Percentiles rank a stretch among this genome's conserved stretches.
These are phyloP conservation scores for Acrobasis suavella DNA, from an alignment of 2,888 invertebrate genomes.

Conservation along the genomic window DNA sequence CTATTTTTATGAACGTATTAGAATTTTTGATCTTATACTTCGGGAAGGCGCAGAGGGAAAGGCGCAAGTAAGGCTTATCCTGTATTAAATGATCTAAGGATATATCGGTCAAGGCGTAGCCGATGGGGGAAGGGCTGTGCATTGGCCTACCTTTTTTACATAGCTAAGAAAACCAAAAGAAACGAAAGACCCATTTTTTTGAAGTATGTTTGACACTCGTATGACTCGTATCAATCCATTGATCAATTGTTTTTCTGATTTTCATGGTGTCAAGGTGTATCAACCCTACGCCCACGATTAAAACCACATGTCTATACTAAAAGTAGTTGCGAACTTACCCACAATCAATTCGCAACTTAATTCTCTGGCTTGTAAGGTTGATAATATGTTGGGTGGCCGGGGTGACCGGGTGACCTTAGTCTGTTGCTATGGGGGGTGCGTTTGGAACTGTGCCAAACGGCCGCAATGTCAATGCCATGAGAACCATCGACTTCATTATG, in stretches of 20 bases:
- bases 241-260: not conserved
- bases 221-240: not conserved
- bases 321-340: not conserved
- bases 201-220: too few relatives aligned
- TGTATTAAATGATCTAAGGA: too few relatives aligned
- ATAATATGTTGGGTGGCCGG: not conserved
- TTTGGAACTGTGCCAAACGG: conserved; percentile 10
- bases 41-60: too few relatives aligned
- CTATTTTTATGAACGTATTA: too few relatives aligned
- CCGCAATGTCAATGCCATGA: conserved; percentile 15
- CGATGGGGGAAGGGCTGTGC: too few relatives aligned
- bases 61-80: too few relatives aligned
- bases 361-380: not conserved
- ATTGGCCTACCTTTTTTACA: too few relatives aligned
- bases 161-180: too few relatives aligned
- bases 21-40: too few relatives aligned
- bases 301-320: conserved; percentile 16
- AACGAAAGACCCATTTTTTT: too few relatives aligned
- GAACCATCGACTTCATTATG: conserved; percentile 4
- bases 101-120: too few relatives aligned
- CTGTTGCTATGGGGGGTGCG: conserved; percentile 14
- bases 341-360: not conserved
- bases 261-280: not conserved
- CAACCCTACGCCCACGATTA: conserved; percentile 6
- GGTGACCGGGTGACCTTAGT: not conserved